Percentiles rank a stretch among this genome's conserved stretches.
Conservation (phyloP, 2,113 vertebrate species). For the Phasianus colchicus region DNA sequence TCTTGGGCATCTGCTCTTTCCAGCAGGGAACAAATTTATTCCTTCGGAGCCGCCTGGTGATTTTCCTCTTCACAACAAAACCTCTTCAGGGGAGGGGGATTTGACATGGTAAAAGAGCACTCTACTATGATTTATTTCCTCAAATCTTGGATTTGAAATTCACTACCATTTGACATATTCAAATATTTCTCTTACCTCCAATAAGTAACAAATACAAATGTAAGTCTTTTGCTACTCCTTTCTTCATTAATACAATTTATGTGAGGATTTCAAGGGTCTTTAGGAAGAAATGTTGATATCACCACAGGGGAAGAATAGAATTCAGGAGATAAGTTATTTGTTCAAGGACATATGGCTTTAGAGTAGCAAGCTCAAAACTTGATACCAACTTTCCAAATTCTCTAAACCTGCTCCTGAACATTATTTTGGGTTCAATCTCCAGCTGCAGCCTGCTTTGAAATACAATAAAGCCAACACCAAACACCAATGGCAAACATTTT, state of each 20-base stretch:
- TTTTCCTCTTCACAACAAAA: constrained; percentile 28
- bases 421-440: not conserved
- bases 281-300: not conserved
- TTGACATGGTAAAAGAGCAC: not conserved
- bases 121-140: not conserved
- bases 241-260: not conserved
- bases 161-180: not conserved
- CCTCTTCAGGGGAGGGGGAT: not conserved
- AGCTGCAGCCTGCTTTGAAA: not conserved
- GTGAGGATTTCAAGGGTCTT: not conserved
- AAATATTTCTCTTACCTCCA: not conserved
- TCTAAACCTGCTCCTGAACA: not conserved
- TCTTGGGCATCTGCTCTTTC: constrained; percentile 42
- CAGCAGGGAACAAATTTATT: not conserved
- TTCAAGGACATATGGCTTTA: not conserved
- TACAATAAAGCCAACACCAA: not conserved
- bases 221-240: not conserved
- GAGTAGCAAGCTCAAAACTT: not conserved
- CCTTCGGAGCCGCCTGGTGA: not conserved
- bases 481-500: not conserved
- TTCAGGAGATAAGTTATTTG: not conserved
- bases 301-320: not conserved
- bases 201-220: not conserved
- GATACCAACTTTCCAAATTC: not conserved
- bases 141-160: not conserved